Evolutionary conservation across 2,797 vertebrate genomes (phyloP), one percentile per base, ranked within the genome.

Genomic region (Anabas testudineus): DNA sequence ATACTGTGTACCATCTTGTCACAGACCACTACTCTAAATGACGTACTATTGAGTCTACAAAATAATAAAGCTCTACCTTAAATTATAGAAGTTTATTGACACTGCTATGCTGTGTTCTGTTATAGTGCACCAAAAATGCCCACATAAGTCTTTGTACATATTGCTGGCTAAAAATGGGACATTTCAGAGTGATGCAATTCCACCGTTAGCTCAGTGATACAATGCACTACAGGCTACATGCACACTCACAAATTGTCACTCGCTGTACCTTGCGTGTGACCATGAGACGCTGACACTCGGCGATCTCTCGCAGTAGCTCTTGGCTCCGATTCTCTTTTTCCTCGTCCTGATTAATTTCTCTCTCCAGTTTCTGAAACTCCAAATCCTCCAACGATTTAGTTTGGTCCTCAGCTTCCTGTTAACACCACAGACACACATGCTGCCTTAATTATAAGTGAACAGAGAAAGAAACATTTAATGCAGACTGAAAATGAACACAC

Each of bases 351-450:
- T 94, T 92, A 64, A 96, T 96, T 90, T 98, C 95, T 36, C 81
- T 94, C 79, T 99, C 97, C 76, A 99, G 92, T 82, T 97, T 96
- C 80, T 97, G 97, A 91, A 99, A 98, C 88, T 98, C 97, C 75
- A 97, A 74, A 79, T 99, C 97, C 90, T 98, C 97, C 68, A 96
- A 94, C 63, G 92, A 93, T 91, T 96, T 97, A 39, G 93, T 93
- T 87, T 96, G 72, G 28, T 94, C 87, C 81, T 95, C 95, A 1
- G 92, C 88, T 78, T 96, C 95, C 97, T 98, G 84, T 16, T 60
- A 39, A 63, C 48, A 78, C 15, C 42, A 78, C 18, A 71, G 0
- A 67, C 3, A 42, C 41, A 56, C 36, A 63, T 28, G 52, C 24
- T 49, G 57, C 2, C 0, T 13, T 28, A 47, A 18, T 42, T 9